Conservation (phyloP, 1,140 invertebrate species). For the Neodiprion virginianus region DNA sequence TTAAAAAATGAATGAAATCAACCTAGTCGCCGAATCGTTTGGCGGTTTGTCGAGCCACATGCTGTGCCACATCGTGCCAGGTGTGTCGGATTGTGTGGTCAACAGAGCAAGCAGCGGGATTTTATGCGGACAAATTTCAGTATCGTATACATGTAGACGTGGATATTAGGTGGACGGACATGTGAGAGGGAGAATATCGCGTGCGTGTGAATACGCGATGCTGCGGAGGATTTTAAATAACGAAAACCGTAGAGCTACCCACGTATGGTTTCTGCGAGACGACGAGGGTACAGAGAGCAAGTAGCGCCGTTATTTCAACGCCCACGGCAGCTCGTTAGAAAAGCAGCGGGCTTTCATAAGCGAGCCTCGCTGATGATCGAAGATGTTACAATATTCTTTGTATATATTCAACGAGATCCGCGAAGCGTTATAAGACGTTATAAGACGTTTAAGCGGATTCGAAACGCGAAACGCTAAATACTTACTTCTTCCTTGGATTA, state of each 20-base stretch:
- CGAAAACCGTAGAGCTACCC: too few relatives aligned
- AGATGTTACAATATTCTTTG: neutral
- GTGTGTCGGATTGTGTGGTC: slow-evolving; percentile 3
- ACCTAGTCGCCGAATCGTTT: neutral
- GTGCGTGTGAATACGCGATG: too few relatives aligned
- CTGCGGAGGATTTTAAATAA: too few relatives aligned
- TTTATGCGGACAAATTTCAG: neutral
- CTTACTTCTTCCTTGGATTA: slow-evolving; percentile 32
- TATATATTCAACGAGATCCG: slow-evolving; percentile 45
- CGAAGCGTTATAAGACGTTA: slow-evolving; percentile 45
- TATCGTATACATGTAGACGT: too few relatives aligned
- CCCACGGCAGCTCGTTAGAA: too few relatives aligned
- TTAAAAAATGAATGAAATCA: neutral
- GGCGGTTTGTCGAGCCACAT: neutral
- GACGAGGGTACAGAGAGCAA: too few relatives aligned
- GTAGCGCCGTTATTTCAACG: too few relatives aligned
- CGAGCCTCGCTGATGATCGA: neutral
- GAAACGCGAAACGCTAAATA: slow-evolving; percentile 40
- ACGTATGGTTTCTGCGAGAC: too few relatives aligned
- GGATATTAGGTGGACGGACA: neutral
- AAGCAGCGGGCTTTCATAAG: too few relatives aligned
- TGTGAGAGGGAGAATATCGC: neutral
- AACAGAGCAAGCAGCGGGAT: neutral
- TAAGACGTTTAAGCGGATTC: slow-evolving; percentile 41
- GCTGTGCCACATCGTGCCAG: neutral